Conservation (phyloP, 2,113 vertebrate genomes). For the Neomonachus schauinslandi region DNA sequence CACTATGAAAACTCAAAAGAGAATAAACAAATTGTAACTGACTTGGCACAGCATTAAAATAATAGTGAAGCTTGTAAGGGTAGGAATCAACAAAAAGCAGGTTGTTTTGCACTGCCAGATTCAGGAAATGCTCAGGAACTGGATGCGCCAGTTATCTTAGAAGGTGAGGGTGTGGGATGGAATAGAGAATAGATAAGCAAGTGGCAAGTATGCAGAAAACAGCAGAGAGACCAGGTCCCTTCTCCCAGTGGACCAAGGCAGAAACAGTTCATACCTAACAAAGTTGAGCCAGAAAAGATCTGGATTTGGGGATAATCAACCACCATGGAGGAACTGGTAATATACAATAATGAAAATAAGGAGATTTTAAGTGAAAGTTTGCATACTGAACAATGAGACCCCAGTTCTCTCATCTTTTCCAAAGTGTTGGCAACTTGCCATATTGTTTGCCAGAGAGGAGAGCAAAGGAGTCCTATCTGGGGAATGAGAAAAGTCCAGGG, state of each 20-base stretch:
- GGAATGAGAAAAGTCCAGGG: not conserved
- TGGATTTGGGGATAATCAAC: not conserved
- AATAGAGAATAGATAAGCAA: not conserved
- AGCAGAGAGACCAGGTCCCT: not conserved
- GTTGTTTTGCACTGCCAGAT: not conserved
- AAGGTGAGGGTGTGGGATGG: not conserved
- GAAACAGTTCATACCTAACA: not conserved
- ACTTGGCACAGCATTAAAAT: conserved; percentile 39
- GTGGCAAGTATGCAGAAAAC: not conserved
- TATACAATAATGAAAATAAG: not conserved
- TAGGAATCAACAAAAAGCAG: not conserved
- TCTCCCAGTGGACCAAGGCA: not conserved
- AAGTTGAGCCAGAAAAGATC: not conserved
- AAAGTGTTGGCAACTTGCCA: not conserved
- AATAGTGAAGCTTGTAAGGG: not conserved
- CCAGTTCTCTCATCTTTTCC: not conserved
- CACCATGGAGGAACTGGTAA: not conserved
- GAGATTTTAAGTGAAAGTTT: not conserved
- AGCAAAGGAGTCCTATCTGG: not conserved
- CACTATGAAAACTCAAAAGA: conserved; percentile 49
- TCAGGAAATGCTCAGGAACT: not conserved
- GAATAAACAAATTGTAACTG: conserved; percentile 39
- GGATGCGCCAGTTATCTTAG: not conserved
- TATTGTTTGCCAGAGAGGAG: not conserved
- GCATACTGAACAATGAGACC: not conserved